phyloP scores from a whole-genome alignment of 2,888 invertebrate genomes.

The Caenorhabditis doughertyi region DNA sequence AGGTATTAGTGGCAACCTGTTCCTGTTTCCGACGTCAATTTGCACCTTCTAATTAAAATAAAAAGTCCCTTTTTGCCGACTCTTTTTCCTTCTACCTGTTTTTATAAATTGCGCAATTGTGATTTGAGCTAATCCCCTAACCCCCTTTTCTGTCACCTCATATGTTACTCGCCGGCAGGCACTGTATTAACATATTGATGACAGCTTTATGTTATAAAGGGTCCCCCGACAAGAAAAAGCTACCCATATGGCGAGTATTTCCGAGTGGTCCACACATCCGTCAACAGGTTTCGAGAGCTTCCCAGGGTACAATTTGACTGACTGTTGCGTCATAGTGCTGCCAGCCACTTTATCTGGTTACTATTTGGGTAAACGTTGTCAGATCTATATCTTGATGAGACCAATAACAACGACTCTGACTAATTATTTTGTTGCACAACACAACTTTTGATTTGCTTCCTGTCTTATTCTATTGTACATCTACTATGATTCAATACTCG shows the following conservation, averaged over 20 bases:
- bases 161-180: constrained; percentile 46
- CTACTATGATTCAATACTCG: not conserved
- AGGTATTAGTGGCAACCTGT: constrained; percentile 58
- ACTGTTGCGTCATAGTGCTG: constrained; percentile 15
- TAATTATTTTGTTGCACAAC: constrained; percentile 47
- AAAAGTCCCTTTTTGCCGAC: not conserved
- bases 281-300: constrained; percentile 31
- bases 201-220: constrained; percentile 29
- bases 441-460: constrained; percentile 19
- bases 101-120: constrained; percentile 52
- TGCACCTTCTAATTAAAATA: constrained; percentile 42
- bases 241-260: constrained; percentile 52
- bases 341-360: constrained; percentile 28
- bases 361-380: constrained; percentile 24
- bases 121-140: constrained; percentile 52
- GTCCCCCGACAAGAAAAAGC: constrained; percentile 25
- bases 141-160: constrained; percentile 49
- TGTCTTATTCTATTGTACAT: not conserved
- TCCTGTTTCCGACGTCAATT: not conserved
- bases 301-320: constrained; percentile 23
- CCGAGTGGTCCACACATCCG: constrained; percentile 44
- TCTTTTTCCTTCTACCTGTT: constrained; percentile 25
- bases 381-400: constrained; percentile 53
- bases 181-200: constrained; percentile 64
- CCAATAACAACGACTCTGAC: constrained; percentile 17